phyloP scores from a whole-genome alignment of 64 coral and sea anemone genomes.

The Actinia tenebrosa region DNA sequence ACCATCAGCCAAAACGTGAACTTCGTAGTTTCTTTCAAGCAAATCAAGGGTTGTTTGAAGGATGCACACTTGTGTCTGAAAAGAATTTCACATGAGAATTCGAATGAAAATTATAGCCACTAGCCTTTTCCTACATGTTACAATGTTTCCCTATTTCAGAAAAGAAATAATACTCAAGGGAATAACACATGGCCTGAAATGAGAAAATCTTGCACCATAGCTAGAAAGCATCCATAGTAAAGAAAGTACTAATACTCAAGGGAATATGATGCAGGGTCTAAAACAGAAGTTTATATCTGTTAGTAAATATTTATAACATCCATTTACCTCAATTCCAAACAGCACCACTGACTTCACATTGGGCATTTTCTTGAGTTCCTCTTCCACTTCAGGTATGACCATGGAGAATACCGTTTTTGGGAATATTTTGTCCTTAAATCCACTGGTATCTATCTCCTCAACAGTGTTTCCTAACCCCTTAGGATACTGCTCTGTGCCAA shows the following conservation, averaged over 20 bases:
- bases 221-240: too few relatives aligned
- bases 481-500: conserved; percentile 97
- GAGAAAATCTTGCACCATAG: too few relatives aligned
- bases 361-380: conserved; percentile 57
- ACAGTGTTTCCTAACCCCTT: conserved; percentile 95
- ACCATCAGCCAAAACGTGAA: conserved; percentile 85
- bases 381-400: conserved; percentile 93
- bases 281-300: too few relatives aligned
- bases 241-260: too few relatives aligned
- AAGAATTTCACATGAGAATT: background rate
- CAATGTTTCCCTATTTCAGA: too few relatives aligned
- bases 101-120: too few relatives aligned
- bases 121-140: too few relatives aligned
- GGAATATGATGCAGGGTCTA: too few relatives aligned
- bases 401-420: conserved; percentile 98
- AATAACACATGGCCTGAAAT: too few relatives aligned
- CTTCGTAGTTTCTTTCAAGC: conserved; percentile 89
- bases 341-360: conserved; percentile 87
- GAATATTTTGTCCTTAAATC: conserved; percentile 71
- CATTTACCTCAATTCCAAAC: conserved; percentile 87
- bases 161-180: too few relatives aligned
- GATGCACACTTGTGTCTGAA: conserved; percentile 88
- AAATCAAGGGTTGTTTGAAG: conserved; percentile 94
- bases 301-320: background rate
- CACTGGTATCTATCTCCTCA: conserved; percentile 83